Evolutionary conservation across 2,797 vertebrate genomes (phyloP), one percentile per base, ranked within the genome.

Genomic region (Sebastes melanostomus): DNA sequence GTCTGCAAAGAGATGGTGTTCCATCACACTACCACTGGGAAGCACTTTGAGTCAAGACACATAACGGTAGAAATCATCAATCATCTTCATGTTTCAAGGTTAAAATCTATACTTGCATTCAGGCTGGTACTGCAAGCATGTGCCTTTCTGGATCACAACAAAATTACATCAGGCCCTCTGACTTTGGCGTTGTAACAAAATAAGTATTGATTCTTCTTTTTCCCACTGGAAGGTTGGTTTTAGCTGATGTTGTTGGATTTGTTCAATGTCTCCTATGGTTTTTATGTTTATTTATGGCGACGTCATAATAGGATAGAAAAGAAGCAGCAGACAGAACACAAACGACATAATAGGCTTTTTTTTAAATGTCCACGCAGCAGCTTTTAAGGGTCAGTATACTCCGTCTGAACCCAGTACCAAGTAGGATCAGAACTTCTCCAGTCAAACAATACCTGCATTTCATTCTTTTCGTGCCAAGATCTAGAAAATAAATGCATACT

Each of bases 11-110:
- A 75, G 74, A 83, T 32, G 9, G 61, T 68, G 69, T 72, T 83
- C 78, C 68, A 80, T 78, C 54, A 54, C 61, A 58, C 60, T 74
- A 27, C 55, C 29, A 14, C 68, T 20, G 66, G n/a, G 18, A 69
- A 80, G 72, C 82, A 87, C 83, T 91, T 81, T 77, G 30, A 70
- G 52, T 69, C 54, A 69, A 81, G 73, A 78, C 58, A 42, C 34
- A 66, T 55, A 77, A 84, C 20, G n/a, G 78, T 58, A 75, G 66
- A 61, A 73, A 50, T 81, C 79, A 85, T 86, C 77, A 72, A 80
- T 87, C 80, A 86, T 78, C 71, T 75, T 83, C 65, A 75, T 72
- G 81, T 92, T 84, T 88, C 78, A 81, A 76, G 60, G 70, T 83
- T 75, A 75, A 86, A 73, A 86, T 89, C 72, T 80, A 81, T 85